Base-by-base conservation (phyloP, 2,888 invertebrate genomes). In the Strigamia transsilvanica region DNA sequence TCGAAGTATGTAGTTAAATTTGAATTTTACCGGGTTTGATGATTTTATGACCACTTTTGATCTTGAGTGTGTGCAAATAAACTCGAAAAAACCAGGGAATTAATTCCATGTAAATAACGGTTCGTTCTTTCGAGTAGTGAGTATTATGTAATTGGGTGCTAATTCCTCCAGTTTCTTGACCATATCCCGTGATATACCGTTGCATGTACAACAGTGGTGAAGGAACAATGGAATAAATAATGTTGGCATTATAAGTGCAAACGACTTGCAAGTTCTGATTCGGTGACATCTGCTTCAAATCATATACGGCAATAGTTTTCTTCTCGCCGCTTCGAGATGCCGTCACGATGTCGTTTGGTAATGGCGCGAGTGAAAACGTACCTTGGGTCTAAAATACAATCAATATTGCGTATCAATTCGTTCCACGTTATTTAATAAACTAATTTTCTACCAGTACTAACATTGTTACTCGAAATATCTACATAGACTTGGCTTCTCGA, bases 121-220 rank as follows among this genome's bases (percentile, higher is more conserved):
- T 92, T 82, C 98, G 84, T 46, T 87, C 85, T 79, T 86, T 84
- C 12, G 85, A 85, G 38, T 86, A 85, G 46, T 94, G 93, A 85
- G 93, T 93, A 87, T 97, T 97, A 83, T 92, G 92, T 80, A 97
- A 89, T 87, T 94, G 93, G 27, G 94, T 94, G 0, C 94, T 93
- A 85, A 98, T 93, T 80, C 96, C 95, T 13, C 98, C 98, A 86
- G 92, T 92, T 88, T 97, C 96, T 88, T 97, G 94, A 0, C 98
- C 98, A 89, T 94, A 95, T 3, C 97, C 97, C 56, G 78, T 66
- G 27, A 34, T 27, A n/a, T 77, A 77, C 7, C 56, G 56, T 18
- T 56, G 56, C n/a, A 56, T 18, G 18, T 56, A 56, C 18, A 56
- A 56, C 18, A 56, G 7, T n/a, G 56, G 56, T 18, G 56, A 18